phyloP scores from a whole-genome alignment of 2,113 vertebrate species.

The Galbula dea region DNA sequence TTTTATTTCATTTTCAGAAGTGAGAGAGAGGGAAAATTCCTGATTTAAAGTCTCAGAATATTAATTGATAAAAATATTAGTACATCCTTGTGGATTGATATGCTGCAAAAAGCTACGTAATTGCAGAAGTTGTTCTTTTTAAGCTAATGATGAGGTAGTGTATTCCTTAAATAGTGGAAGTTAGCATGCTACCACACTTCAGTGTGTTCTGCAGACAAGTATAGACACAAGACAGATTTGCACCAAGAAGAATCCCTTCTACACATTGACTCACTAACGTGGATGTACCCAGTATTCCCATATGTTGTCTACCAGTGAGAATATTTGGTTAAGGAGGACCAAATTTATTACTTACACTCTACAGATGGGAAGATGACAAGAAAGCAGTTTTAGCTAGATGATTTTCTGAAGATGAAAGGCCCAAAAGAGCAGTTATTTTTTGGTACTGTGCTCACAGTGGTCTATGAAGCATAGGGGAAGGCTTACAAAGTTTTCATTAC shows the following conservation, averaged over 20 bases:
- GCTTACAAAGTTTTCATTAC: background rate
- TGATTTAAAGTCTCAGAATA: conserved; percentile 11
- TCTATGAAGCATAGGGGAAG: background rate
- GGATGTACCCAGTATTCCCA: background rate
- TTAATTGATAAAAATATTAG: conserved; percentile 50
- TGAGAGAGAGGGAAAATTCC: conserved; percentile 32
- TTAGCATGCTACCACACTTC: background rate
- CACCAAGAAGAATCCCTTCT: background rate
- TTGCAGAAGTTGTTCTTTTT: conserved; percentile 6
- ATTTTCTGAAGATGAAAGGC: background rate
- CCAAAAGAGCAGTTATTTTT: background rate
- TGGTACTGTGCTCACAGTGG: background rate
- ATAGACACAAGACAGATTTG: background rate
- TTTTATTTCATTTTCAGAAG: conserved; percentile 35
- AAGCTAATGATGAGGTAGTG: background rate
- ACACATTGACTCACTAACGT: background rate
- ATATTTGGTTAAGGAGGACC: background rate
- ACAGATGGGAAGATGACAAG: background rate
- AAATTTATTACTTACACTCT: background rate
- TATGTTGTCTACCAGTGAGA: background rate
- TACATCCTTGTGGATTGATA: conserved; percentile 12
- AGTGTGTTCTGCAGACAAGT: background rate
- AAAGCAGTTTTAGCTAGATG: background rate
- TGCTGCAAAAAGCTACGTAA: background rate
- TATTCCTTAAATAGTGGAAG: background rate